phyloP scores from a whole-genome alignment of 2,113 vertebrate species.

The Sarotherodon lohbergeri region DNA sequence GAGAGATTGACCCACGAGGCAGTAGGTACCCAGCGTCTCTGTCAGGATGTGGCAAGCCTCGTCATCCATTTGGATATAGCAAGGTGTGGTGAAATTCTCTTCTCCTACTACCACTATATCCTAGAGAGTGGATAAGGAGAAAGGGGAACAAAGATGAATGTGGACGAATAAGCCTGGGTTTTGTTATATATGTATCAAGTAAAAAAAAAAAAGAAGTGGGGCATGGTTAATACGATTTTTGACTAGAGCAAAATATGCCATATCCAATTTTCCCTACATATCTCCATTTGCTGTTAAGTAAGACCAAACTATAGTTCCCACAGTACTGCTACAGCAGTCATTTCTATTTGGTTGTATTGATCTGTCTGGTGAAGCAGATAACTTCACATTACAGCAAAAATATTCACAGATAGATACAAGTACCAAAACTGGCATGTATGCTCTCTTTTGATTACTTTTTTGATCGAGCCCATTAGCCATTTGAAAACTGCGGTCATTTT shows the following conservation, averaged over 20 bases:
- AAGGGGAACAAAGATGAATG: neutral
- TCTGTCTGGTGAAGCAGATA: neutral
- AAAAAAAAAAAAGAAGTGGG: neutral
- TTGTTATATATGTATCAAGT: neutral
- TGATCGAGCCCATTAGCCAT: neutral
- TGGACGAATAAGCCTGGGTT: neutral
- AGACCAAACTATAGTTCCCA: neutral
- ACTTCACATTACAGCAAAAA: neutral
- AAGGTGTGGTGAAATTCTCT: constrained; percentile 94
- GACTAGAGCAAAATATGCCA: neutral
- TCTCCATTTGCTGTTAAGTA: neutral
- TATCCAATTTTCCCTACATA: neutral
- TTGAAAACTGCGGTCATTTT: neutral
- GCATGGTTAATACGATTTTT: neutral
- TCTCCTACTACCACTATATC: constrained; percentile 93
- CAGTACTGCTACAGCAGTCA: neutral
- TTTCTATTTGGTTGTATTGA: neutral
- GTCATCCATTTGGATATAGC: constrained; percentile 92
- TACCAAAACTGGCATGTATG: neutral
- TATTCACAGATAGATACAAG: neutral
- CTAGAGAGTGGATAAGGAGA: constrained; percentile 51
- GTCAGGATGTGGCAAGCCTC: constrained; percentile 95
- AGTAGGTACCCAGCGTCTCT: constrained; percentile 89
- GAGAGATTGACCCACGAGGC: constrained; percentile 88
- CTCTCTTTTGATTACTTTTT: neutral